phyloP scores from a whole-genome alignment of 2,113 vertebrate genomes.

The Catharus fuscescens region DNA sequence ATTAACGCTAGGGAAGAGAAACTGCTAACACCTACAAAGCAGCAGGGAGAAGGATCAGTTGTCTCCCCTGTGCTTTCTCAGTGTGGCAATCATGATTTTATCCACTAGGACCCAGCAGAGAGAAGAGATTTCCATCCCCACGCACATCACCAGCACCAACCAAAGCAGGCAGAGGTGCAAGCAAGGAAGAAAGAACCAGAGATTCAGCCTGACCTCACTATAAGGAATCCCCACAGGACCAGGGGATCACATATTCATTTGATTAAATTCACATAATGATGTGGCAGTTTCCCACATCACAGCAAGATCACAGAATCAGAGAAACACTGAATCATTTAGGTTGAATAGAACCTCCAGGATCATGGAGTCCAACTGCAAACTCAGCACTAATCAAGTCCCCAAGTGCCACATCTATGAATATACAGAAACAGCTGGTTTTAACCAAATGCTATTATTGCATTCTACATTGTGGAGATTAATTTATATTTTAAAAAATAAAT shows the following conservation, averaged over 20 bases:
- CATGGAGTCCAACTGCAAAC: neutral
- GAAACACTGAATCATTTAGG: neutral
- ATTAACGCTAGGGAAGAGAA: rapidly evolving
- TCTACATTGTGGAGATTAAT: neutral
- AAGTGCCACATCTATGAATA: neutral
- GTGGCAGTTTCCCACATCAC: neutral
- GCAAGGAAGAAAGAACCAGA: neutral
- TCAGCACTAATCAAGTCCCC: neutral
- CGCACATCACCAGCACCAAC: neutral
- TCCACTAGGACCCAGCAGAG: neutral
- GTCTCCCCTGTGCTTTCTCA: neutral
- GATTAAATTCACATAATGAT: neutral
- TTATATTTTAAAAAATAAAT: neutral
- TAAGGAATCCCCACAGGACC: neutral
- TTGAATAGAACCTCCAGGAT: neutral
- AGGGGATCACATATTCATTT: neutral
- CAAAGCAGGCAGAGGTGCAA: neutral
- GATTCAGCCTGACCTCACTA: neutral
- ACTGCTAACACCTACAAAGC: neutral
- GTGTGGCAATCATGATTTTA: neutral
- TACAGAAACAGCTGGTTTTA: neutral
- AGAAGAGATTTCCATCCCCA: neutral
- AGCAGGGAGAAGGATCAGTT: neutral
- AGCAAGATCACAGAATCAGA: neutral
- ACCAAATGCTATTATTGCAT: neutral